A percentile compares a stretch with the other conserved stretches of the same genome.
phyloP scores from a whole-genome alignment of 2,888 invertebrate species.

The Clistopyga incitator region DNA sequence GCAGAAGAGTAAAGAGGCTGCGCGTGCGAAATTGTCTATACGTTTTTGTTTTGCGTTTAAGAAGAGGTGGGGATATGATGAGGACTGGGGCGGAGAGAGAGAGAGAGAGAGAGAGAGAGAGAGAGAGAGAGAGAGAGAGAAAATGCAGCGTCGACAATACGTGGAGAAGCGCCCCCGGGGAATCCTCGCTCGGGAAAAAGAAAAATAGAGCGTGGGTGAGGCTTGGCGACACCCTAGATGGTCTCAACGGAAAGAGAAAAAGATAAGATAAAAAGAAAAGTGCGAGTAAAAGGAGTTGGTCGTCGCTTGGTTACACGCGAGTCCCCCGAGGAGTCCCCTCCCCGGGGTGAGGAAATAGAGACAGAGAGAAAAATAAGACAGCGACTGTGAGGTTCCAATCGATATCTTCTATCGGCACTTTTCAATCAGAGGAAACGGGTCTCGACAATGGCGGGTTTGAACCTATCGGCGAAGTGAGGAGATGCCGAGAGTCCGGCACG shows the following conservation, averaged over 20 bases:
- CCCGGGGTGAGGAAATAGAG: slow-evolving; percentile 22
- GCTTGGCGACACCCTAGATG: slow-evolving; percentile 47
- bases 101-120: slow-evolving; percentile 48
- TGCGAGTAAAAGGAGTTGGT: slow-evolving; percentile 43
- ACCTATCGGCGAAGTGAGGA: slow-evolving; percentile 37
- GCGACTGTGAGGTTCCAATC: slow-evolving; percentile 43
- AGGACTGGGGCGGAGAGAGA: background rate
- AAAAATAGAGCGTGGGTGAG: slow-evolving; percentile 33
- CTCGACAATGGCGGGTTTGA: slow-evolving; percentile 52
- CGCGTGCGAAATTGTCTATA: slow-evolving; percentile 47
- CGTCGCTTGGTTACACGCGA: slow-evolving; percentile 55
- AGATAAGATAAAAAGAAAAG: slow-evolving; percentile 42
- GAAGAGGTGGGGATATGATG: slow-evolving; percentile 6
- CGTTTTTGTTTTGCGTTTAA: slow-evolving; percentile 54
- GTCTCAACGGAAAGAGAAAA: slow-evolving; percentile 37
- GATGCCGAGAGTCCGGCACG: slow-evolving; percentile 42
- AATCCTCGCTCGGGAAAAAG: slow-evolving; percentile 37
- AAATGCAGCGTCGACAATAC: slow-evolving; percentile 65
- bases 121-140: slow-evolving; percentile 48
- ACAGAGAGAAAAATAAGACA: slow-evolving; percentile 46
- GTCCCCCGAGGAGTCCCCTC: too few species aligned
- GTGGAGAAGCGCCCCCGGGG: slow-evolving; percentile 60
- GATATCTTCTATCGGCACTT: slow-evolving; percentile 62
- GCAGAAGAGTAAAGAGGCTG: slow-evolving; percentile 20
- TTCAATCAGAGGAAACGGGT: slow-evolving; percentile 61